Percentiles rank a stretch among this genome's conserved stretches.
phyloP scores from a whole-genome alignment of 2,888 invertebrate species.

The Caenorhabditis angaria region DNA sequence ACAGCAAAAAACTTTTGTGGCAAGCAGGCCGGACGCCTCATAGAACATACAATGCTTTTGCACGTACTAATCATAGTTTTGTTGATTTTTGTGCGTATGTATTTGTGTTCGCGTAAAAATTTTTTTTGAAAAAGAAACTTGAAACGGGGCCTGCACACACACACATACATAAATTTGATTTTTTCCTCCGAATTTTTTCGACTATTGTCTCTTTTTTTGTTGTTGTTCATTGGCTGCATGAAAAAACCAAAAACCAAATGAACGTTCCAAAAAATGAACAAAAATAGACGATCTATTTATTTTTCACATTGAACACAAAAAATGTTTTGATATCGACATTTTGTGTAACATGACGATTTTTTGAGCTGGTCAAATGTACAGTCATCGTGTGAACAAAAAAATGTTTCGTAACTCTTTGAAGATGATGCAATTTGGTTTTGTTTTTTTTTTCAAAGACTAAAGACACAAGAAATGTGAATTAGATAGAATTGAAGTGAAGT shows the following conservation, averaged over 20 bases:
- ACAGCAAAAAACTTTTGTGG: not conserved
- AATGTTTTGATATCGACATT: too few relatives aligned
- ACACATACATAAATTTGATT: not conserved
- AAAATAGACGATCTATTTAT: not conserved
- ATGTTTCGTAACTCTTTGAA: too few relatives aligned
- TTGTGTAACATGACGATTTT: too few relatives aligned
- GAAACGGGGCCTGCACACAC: too few relatives aligned
- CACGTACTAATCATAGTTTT: not conserved
- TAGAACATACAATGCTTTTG: not conserved
- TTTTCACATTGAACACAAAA: not conserved
- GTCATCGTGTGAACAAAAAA: too few relatives aligned
- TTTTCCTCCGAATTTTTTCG: not conserved
- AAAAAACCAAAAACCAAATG: slow-evolving; percentile 1
- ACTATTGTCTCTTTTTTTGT: slow-evolving; percentile 2
- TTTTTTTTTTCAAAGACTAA: too few relatives aligned
- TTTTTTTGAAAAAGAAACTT: too few relatives aligned
- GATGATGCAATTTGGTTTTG: slow-evolving; percentile 1
- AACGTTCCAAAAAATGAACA: not conserved
- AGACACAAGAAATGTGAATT: too few relatives aligned
- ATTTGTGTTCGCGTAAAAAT: not conserved
- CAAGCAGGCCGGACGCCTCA: not conserved
- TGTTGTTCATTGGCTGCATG: too few relatives aligned
- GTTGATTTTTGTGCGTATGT: slow-evolving; percentile 1
- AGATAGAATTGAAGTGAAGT: not conserved
- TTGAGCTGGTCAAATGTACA: too few relatives aligned